Conservation (phyloP, 2,888 invertebrate species). For the Cephus rjabovi region DNA sequence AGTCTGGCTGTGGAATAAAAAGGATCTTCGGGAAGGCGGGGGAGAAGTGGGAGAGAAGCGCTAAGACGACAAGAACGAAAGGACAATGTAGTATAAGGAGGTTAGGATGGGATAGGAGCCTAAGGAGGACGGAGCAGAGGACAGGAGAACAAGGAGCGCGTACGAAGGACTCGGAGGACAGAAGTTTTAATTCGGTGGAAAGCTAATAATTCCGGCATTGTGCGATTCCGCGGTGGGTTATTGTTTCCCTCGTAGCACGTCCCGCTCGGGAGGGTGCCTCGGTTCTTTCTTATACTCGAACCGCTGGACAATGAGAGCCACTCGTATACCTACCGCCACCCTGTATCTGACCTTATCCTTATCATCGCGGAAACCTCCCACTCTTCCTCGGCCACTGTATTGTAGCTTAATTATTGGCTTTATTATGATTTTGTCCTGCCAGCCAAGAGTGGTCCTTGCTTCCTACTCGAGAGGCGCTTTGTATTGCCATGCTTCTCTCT, state of each 20-base stretch:
- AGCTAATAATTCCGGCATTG: constrained; percentile 64
- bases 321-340: constrained; percentile 34
- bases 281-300: constrained; percentile 46
- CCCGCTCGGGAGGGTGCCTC: background rate
- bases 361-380: constrained; percentile 2
- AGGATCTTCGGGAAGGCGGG: background rate
- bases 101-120: background rate
- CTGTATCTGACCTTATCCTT: constrained; percentile 23
- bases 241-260: constrained; percentile 54
- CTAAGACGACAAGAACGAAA: constrained; percentile 16
- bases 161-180: constrained; percentile 26
- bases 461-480: constrained; percentile 5
- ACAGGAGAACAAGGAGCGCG: constrained; percentile 10
- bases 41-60: constrained; percentile 9
- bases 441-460: constrained; percentile 28
- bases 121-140: constrained; percentile 15
- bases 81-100: background rate
- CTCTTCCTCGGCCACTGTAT: constrained; percentile 30
- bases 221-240: constrained; percentile 53
- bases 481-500: constrained; percentile 24
- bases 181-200: constrained; percentile 59
- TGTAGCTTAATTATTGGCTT: constrained; percentile 61
- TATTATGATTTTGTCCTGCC: constrained; percentile 60
- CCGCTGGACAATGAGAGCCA: constrained; percentile 55
- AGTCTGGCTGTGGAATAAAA: background rate